Evolutionary conservation across 2,888 invertebrate species (phyloP).

Genomic region (Calameuta idolon): DNA sequence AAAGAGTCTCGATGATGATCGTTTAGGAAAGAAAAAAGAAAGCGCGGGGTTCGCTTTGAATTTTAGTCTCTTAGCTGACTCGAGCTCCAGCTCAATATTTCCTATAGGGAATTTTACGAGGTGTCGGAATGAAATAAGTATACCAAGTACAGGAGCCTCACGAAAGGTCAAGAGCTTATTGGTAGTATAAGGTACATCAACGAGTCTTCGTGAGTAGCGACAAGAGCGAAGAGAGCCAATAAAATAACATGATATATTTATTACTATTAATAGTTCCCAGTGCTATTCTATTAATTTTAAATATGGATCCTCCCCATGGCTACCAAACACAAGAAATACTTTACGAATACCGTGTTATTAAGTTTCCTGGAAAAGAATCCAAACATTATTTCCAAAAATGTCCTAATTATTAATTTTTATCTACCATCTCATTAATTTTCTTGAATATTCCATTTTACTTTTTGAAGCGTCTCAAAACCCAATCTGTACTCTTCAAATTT

Average conservation of each 20-base stretch:
- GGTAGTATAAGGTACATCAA: not conserved
- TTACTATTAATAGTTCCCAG: not conserved
- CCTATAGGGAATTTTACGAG: not conserved
- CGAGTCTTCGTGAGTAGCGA: not conserved
- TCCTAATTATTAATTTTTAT: not conserved
- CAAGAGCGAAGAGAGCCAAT: not conserved
- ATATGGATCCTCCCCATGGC: not conserved
- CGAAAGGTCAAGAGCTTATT: not conserved
- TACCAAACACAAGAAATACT: not conserved
- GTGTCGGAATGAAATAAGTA: not conserved
- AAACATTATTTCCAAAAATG: not conserved
- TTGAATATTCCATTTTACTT: not conserved
- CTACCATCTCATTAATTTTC: not conserved
- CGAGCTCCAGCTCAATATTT: not conserved
- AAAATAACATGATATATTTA: not conserved
- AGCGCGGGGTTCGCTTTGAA: not conserved
- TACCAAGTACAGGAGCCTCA: not conserved
- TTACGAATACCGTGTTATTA: not conserved
- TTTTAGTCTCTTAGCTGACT: not conserved
- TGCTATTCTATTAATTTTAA: not conserved
- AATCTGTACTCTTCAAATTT: not conserved
- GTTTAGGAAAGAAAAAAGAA: not conserved
- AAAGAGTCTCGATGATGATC: not conserved
- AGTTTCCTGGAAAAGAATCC: not conserved
- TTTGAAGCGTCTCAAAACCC: not conserved